A percentile compares a stretch with the other conserved stretches of the same genome.
These are phyloP conservation scores for Paradisaea rubra DNA, from an alignment of 2,113 vertebrate species.

Conservation along the genomic window DNA sequence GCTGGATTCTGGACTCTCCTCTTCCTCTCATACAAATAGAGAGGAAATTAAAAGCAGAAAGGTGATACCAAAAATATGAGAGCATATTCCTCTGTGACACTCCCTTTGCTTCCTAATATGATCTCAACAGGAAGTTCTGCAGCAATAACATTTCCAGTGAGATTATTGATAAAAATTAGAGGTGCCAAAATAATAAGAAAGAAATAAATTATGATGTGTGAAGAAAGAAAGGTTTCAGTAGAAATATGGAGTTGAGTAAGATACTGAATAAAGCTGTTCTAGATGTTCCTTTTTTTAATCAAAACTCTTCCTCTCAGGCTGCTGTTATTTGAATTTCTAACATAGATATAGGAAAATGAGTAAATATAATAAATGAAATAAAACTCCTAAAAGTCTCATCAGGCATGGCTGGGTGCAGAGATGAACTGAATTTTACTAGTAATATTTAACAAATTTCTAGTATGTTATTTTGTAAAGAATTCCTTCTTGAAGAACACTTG, in stretches of 20 bases:
- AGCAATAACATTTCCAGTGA: not conserved
- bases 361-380: not conserved
- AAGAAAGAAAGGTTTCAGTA: not conserved
- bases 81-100: not conserved
- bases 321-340: not conserved
- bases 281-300: not conserved
- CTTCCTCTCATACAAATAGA: conserved; percentile 27
- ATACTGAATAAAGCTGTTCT: not conserved
- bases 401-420: not conserved
- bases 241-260: not conserved
- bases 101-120: not conserved
- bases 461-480: not conserved
- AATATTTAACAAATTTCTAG: conserved; percentile 9
- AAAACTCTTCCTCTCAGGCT: not conserved
- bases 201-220: not conserved
- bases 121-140: conserved; percentile 20
- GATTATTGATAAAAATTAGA: not conserved
- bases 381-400: not conserved
- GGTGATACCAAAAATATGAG: conserved; percentile 3
- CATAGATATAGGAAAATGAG: not conserved
- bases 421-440: not conserved
- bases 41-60: conserved; percentile 42
- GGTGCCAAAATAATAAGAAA: not conserved
- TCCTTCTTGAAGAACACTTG: not conserved
- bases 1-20: not conserved